A percentile compares a stretch with the other conserved stretches of the same genome.
Evolutionary conservation across 1,140 invertebrate species (phyloP).

Genomic region (Wasmannia auropunctata): DNA sequence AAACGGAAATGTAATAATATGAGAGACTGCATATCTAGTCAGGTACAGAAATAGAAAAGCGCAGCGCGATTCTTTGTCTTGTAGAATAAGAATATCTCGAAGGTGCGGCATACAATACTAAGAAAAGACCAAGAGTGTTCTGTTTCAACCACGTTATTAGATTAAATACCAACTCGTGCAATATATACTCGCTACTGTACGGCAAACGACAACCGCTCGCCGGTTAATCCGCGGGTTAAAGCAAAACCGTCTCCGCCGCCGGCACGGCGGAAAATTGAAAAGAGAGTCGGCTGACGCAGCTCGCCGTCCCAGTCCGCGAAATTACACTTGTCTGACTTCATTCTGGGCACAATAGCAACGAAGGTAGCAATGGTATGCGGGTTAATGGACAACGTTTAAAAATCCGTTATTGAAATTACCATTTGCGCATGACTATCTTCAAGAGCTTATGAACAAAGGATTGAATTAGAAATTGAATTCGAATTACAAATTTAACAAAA

Average conservation of each 20-base stretch:
- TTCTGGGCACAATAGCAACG: slow-evolving; percentile 21
- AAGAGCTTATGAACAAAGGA: background rate
- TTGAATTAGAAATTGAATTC: slow-evolving; percentile 15
- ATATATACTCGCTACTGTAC: slow-evolving; percentile 16
- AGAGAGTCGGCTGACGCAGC: slow-evolving; percentile 30
- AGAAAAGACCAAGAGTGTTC: slow-evolving; percentile 42
- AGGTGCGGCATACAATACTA: slow-evolving; percentile 35
- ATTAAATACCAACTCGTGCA: slow-evolving; percentile 66
- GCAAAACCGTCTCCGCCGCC: slow-evolving; percentile 7
- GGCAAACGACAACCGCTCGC: slow-evolving; percentile 45
- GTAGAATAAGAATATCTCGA: slow-evolving; percentile 35
- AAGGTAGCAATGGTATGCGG: slow-evolving; percentile 8
- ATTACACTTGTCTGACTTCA: slow-evolving; percentile 53
- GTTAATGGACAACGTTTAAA: slow-evolving; percentile 23
- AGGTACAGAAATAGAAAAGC: background rate
- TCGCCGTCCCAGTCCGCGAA: slow-evolving; percentile 37
- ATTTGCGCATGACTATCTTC: background rate
- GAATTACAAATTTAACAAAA: background rate
- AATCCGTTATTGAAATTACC: slow-evolving; percentile 21
- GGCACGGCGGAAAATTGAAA: slow-evolving; percentile 62
- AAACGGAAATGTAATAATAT: background rate
- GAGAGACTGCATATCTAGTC: background rate
- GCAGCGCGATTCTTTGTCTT: background rate
- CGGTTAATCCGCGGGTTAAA: slow-evolving; percentile 64
- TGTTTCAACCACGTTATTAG: slow-evolving; percentile 45